phyloP scores from a whole-genome alignment of 2,888 invertebrate genomes.

The Drosophila kokeensis region DNA sequence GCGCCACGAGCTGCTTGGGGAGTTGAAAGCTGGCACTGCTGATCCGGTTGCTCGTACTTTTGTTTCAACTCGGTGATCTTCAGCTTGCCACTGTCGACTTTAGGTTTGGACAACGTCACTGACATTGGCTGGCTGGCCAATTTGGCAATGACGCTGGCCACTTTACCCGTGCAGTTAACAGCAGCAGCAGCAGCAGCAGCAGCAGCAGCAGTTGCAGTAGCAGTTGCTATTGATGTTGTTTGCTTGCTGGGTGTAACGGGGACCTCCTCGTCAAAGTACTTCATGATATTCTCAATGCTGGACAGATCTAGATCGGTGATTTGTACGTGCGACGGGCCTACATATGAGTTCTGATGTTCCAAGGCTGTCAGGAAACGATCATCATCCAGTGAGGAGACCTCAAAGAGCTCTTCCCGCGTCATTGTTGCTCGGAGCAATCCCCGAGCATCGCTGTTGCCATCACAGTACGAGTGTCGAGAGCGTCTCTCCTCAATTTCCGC shows the following conservation, averaged over 20 bases:
- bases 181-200: not conserved
- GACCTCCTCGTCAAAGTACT: slow-evolving; percentile 82
- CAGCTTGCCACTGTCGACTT: slow-evolving; percentile 24
- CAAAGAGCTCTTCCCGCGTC: slow-evolving; percentile 79
- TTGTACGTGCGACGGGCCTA: slow-evolving; percentile 37
- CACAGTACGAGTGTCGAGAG: slow-evolving; percentile 45
- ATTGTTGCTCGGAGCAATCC: slow-evolving; percentile 68
- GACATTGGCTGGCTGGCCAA: slow-evolving; percentile 49
- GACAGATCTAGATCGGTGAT: slow-evolving; percentile 70
- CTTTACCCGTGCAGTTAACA: slow-evolving; percentile 54
- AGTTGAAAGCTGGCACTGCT: slow-evolving; percentile 7
- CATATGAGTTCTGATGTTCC: slow-evolving; percentile 69
- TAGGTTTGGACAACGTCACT: slow-evolving; percentile 30
- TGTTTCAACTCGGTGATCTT: slow-evolving; percentile 74
- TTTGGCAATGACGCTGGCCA: slow-evolving; percentile 71
- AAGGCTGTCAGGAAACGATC: slow-evolving; percentile 71
- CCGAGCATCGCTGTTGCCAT: slow-evolving; percentile 29
- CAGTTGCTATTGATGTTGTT: not conserved
- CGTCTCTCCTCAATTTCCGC: slow-evolving; percentile 75
- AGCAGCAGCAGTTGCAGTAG: not conserved
- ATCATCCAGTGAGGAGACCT: slow-evolving; percentile 74
- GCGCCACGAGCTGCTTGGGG: slow-evolving; percentile 39
- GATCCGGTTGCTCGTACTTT: slow-evolving; percentile 65
- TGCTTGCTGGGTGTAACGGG: slow-evolving; percentile 58
- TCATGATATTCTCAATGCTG: slow-evolving; percentile 78